Percentiles rank a stretch among this genome's conserved stretches.
phyloP scores from a whole-genome alignment of 2,888 invertebrate species.

The Beris morrisii region DNA sequence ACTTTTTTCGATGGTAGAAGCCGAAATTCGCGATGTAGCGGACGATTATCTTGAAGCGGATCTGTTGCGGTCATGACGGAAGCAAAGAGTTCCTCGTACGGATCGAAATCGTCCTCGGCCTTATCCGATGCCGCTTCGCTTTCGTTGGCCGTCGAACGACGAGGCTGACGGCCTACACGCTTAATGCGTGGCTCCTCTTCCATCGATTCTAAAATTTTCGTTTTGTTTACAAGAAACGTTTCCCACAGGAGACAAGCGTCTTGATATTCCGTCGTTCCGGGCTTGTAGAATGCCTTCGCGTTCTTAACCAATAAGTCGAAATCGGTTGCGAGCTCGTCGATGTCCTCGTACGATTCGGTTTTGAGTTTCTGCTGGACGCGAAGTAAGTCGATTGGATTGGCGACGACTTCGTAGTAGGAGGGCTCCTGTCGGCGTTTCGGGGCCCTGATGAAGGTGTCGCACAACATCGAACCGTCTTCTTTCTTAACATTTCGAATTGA shows the following conservation, averaged over 20 bases:
- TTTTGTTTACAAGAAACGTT: constrained; percentile 64
- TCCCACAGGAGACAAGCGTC: constrained; percentile 91
- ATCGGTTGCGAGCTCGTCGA: constrained; percentile 88
- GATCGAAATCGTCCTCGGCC: constrained; percentile 69
- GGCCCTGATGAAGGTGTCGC: constrained; percentile 92
- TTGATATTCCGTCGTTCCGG: constrained; percentile 79
- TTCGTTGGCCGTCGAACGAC: constrained; percentile 52
- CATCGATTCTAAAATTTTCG: constrained; percentile 49
- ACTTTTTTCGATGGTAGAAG: constrained; percentile 88
- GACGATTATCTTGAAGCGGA: constrained; percentile 68
- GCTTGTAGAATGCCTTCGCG: constrained; percentile 93
- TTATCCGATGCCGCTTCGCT: constrained; percentile 58
- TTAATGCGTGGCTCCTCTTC: constrained; percentile 52
- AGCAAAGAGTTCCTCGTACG: constrained; percentile 87
- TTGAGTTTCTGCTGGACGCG: constrained; percentile 94
- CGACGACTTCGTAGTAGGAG: constrained; percentile 88
- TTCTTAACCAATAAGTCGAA: constrained; percentile 90
- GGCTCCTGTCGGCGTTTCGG: constrained; percentile 93
- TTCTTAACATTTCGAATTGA: constrained; percentile 87
- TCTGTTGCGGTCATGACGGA: constrained; percentile 85
- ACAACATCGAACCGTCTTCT: constrained; percentile 85
- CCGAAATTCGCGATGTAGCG: constrained; percentile 84
- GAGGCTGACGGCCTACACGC: constrained; percentile 49
- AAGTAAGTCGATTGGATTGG: constrained; percentile 92
- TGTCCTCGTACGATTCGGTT: constrained; percentile 93